Evolutionary conservation across 2,888 invertebrate species (phyloP), one percentile per base, ranked within the genome.

Genomic region (Xylophagus ater): DNA sequence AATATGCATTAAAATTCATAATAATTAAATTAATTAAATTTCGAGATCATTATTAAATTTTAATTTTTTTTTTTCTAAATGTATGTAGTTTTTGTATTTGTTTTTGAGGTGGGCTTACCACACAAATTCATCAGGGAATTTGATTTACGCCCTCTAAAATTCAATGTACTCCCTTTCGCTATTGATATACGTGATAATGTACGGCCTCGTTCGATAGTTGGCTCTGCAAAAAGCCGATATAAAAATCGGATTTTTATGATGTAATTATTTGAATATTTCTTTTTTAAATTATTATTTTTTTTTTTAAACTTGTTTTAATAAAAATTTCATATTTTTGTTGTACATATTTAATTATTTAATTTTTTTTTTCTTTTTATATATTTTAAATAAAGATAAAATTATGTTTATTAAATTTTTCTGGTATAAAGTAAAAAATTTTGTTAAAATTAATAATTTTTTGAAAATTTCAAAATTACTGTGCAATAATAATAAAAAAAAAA

Each of bases 81-180:
- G 48, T 48, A 48, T 42, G 47, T 43, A 42, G 37, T 46, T 45
- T 31, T 40, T 44, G 31, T 47, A 47, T 46, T 45, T 51, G 47
- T 41, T 42, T 45, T 55, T 58, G 60, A 61, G 68, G n/a, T n/a
- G n/a, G 67, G 76, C 87, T 88, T 87, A 88, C 88, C 87, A 78
- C 86, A 86, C 77, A 88, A 76, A 78, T 88, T 88, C 86, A 88
- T 86, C 74, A 88, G 80, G 69, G 87, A 88, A 80, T 84, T 87
- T 72, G 87, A 87, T 75, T 87, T 87, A 79, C 87, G 81, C 64
- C 75, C 75, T 76, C 84, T 84, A 79, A 85, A 83, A 82, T 82
- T 84, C 71, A 80, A 73, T 71, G 83, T 78, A 73, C 77, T 77
- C 62, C 71, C 72, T 73, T 78, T 76, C 72, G 75, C 73, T 67